phyloP scores from a whole-genome alignment of 2,888 invertebrate genomes.

The Myopa testacea region DNA sequence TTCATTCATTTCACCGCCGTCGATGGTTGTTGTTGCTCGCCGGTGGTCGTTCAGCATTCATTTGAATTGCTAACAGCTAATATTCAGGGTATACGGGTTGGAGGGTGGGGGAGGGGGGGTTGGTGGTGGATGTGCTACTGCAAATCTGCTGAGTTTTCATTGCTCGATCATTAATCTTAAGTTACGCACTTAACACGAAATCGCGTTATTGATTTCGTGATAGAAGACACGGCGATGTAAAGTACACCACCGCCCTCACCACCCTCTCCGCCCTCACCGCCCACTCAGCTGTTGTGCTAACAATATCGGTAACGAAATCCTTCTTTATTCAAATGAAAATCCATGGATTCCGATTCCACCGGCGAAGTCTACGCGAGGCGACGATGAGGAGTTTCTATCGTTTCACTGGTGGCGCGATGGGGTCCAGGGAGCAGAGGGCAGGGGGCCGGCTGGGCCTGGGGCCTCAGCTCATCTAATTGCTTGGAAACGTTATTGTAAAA shows the following conservation, averaged over 20 bases:
- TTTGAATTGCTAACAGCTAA: conserved; percentile 5
- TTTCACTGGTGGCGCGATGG: neutral
- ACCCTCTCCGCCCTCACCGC: neutral
- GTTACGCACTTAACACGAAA: conserved; percentile 17
- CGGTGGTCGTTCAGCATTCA: neutral
- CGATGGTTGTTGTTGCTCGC: neutral
- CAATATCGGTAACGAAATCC: conserved; percentile 12
- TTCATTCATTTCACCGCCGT: neutral
- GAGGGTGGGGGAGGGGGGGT: neutral
- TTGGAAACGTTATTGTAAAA: conserved; percentile 30
- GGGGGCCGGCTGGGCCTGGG: neutral
- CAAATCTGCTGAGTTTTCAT: conserved; percentile 17
- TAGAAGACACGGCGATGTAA: neutral
- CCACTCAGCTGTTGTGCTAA: neutral
- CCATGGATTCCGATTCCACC: neutral
- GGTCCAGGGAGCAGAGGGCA: neutral
- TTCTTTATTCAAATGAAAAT: conserved; percentile 15
- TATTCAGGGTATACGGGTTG: conserved; percentile 7
- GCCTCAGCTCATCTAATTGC: conserved; percentile 23
- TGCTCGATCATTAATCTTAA: conserved; percentile 24
- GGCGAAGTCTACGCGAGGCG: neutral
- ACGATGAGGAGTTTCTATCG: neutral
- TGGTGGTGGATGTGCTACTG: neutral
- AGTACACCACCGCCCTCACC: neutral
- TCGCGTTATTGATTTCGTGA: conserved; percentile 13